Evolutionary conservation across 2,797 vertebrate species (phyloP), one percentile per base, ranked within the genome.

Genomic region (Myotis myotis): DNA sequence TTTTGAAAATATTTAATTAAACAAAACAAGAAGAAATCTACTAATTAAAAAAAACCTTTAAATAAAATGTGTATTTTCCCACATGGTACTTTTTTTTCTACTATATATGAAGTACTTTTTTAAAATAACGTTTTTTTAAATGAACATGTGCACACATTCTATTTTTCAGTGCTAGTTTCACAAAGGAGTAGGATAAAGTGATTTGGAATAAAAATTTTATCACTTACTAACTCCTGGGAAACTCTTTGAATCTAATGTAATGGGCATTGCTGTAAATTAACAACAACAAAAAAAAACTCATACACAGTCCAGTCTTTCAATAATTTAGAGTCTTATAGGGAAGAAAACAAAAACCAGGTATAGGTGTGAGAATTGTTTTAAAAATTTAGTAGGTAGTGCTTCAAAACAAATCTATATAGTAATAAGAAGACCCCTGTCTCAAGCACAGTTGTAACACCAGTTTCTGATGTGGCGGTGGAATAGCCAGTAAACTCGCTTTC

Each of bases 1-100:
- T 94, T 92, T 93, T 95, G 87, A 96, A 96, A 97, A 96, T 96
- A 93, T 93, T 94, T 95, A 96, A 95, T 95, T 95, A 97, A 87
- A 93, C 80, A 96, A 96, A 97, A 90, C 19, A 96, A 87, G 76
- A 55, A 92, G 91, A 95, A 90, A 86, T 91, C 76, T 96, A 91
- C 44, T 95, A 82, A 95, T 90, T 93, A 93, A 94, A 92, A 38
- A 38, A 96, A 95, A 93, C 12, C 47, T 94, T 97, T 90, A 94
- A 87, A 92, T 90, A 90, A 93, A 93, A 92, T 55, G 60, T 85
- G 60, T 94, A 86, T 91, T 95, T 93, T 66, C 64, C 70, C 47
- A 94, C 76, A 79, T 79, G 78, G 9, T 93, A 62, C 36, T 82
- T 80, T 89, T 66, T 81, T 11, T 19, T 71, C 30, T 47, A 38